Evolutionary conservation across 2,113 vertebrate genomes (phyloP).

Genomic region (Corythornis vintsioides): DNA sequence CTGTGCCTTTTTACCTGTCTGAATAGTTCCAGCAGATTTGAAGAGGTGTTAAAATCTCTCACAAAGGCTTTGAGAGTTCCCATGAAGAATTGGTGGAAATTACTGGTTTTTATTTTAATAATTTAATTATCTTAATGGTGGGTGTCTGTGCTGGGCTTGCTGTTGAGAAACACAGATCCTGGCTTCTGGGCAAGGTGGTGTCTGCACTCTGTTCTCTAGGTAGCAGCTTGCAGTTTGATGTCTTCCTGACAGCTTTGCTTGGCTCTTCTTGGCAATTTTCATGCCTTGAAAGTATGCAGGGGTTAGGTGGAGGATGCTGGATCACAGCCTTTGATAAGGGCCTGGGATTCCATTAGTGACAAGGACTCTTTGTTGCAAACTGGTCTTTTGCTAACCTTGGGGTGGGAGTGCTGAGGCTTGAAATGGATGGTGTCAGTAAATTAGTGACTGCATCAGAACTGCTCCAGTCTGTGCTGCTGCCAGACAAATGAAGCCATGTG

Average conservation of each 20-base stretch:
- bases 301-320: neutral
- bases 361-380: neutral
- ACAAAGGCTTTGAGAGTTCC: neutral
- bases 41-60: neutral
- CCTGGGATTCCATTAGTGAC: neutral
- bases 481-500: neutral
- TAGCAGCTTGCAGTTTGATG: neutral
- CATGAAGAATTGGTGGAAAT: neutral
- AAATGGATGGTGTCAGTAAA: neutral
- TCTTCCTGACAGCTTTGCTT: neutral
- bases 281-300: neutral
- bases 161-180: neutral
- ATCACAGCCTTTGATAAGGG: neutral
- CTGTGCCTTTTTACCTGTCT: neutral
- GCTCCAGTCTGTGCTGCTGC: neutral
- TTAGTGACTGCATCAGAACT: constrained; percentile 19
- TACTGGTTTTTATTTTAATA: neutral
- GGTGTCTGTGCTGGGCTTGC: neutral
- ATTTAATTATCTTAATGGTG: neutral
- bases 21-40: neutral
- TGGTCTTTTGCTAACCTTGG: neutral
- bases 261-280: neutral
- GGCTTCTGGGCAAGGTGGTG: neutral
- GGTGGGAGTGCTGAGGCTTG: neutral
- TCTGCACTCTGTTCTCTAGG: neutral